A percentile compares a stretch with the other conserved stretches of the same genome.
Evolutionary conservation across 2,888 invertebrate genomes (phyloP).

Genomic region (Trichacis sp.): DNA sequence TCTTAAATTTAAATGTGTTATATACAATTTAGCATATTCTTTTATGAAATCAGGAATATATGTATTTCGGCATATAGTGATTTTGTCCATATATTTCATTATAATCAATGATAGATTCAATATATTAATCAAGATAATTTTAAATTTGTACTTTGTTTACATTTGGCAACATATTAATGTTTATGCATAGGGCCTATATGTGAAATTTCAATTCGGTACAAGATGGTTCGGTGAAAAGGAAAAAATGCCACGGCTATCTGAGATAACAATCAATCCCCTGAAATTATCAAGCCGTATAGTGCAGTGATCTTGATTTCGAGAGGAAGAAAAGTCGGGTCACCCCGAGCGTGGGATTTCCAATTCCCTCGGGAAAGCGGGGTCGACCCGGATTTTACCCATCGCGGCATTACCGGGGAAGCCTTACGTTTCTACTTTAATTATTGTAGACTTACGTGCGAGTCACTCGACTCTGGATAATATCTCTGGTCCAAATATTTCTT

Average conservation of each 20-base stretch:
- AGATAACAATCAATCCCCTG: slow-evolving; percentile 19
- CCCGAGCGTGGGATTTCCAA: slow-evolving; percentile 29
- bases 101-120: no score
- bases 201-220: no score
- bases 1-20: no score
- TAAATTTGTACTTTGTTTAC: no score
- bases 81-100: no score
- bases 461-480: slow-evolving; percentile 16
- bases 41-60: no score
- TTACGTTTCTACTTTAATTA: slow-evolving; percentile 36
- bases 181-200: no score
- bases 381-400: slow-evolving; percentile 40
- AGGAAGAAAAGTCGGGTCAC: slow-evolving; percentile 26
- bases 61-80: no score
- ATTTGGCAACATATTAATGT: no score
- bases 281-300: slow-evolving; percentile 5
- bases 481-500: background rate
- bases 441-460: slow-evolving; percentile 26
- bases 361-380: slow-evolving; percentile 33
- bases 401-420: slow-evolving; percentile 19
- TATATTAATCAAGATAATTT: no score
- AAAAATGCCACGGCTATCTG: slow-evolving; percentile 12
- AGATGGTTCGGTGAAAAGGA: no score
- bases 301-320: slow-evolving; percentile 21
- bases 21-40: no score